Evolutionary conservation across 1,140 invertebrate species (phyloP).

Genomic region (Anastatus disparis): DNA sequence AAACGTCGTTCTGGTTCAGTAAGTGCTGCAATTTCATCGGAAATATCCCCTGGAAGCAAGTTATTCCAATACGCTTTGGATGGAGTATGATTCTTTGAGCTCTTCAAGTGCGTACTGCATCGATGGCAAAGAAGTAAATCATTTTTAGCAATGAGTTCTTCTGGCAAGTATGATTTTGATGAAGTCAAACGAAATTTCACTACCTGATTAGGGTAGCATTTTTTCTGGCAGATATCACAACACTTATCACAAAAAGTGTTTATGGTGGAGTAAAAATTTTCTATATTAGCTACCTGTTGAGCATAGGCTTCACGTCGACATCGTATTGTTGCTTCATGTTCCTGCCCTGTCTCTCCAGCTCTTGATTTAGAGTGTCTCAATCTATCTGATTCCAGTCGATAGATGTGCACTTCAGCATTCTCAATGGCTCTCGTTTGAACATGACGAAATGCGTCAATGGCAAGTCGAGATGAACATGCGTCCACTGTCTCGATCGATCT

Average conservation of each 20-base stretch:
- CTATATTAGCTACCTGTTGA: no score
- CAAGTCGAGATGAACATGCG: no score
- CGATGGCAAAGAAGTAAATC: not conserved
- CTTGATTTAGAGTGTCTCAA: no score
- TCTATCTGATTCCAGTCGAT: no score
- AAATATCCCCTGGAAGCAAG: not conserved
- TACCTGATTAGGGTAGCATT: not conserved
- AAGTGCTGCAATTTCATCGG: not conserved
- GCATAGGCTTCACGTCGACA: no score
- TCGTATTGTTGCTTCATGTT: no score
- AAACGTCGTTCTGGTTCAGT: constrained; percentile 42
- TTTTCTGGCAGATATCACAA: not conserved
- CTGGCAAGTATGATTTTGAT: not conserved
- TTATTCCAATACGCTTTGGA: not conserved
- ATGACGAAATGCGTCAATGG: no score
- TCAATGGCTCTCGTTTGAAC: no score
- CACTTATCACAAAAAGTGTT: not conserved
- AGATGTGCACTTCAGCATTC: no score
- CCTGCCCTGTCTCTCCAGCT: no score
- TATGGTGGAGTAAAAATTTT: no score
- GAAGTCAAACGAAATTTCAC: not conserved
- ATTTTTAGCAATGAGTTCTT: not conserved
- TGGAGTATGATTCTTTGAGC: not conserved
- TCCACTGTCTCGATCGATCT: no score
- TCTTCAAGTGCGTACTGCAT: not conserved